Percentiles rank a stretch among this genome's conserved stretches.
Conservation (phyloP, 2,888 invertebrate genomes). For the Cheilosia impressa region DNA sequence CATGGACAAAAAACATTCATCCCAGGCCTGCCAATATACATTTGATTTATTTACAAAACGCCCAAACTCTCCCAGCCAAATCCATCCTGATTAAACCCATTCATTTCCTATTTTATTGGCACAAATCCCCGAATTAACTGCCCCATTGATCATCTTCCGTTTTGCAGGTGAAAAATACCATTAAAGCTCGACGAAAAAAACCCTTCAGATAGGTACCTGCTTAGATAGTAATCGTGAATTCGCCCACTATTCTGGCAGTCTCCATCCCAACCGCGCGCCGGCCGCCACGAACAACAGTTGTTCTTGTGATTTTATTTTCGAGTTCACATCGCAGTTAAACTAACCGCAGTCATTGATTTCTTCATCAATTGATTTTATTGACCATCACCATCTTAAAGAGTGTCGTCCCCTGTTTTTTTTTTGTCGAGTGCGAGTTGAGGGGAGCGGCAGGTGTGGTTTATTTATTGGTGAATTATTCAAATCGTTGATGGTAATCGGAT, state of each 20-base stretch:
- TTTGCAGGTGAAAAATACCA: constrained; percentile 71
- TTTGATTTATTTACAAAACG: constrained; percentile 60
- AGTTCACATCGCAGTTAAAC: constrained; percentile 36
- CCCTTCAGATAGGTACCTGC: constrained; percentile 35
- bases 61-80: constrained; percentile 36
- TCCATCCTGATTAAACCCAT: constrained; percentile 56
- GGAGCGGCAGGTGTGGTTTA: constrained; percentile 43
- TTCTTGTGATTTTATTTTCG: constrained; percentile 44
- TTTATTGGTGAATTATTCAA: constrained; percentile 72
- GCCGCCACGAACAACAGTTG: background rate
- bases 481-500: constrained; percentile 66
- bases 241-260: constrained; percentile 36
- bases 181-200: constrained; percentile 62
- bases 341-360: constrained; percentile 66
- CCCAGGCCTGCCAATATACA: constrained; percentile 44
- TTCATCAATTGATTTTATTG: constrained; percentile 72
- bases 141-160: constrained; percentile 68
- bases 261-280: background rate
- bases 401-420: constrained; percentile 13
- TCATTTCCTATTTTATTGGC: constrained; percentile 63
- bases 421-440: background rate
- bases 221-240: constrained; percentile 41
- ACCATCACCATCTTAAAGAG: constrained; percentile 40
- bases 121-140: constrained; percentile 72
- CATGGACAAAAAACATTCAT: background rate